Evolutionary conservation across 2,888 invertebrate species (phyloP), one percentile per base, ranked within the genome.

Genomic region (Clistopyga incitator): DNA sequence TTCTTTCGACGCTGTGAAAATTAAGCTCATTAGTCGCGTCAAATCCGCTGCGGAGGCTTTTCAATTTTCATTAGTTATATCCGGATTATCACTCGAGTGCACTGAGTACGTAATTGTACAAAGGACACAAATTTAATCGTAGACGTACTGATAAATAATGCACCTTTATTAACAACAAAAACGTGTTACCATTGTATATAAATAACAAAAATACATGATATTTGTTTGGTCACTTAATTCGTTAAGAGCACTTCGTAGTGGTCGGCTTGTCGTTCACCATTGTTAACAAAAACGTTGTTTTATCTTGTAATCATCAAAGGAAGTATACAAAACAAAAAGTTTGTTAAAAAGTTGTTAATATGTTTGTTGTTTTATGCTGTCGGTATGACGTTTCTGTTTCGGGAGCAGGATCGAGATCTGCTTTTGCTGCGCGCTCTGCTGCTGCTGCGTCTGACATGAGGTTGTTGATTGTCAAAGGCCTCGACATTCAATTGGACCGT

Each of bases 361-460:
- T 38, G 10, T 38, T 38, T 50, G 8, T 78, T 50, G 34, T 29
- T 80, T 77, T 34, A 83, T 18, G 77, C 61, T 15, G 77, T 80
- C 34, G 67, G 38, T 1, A 74, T 29, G 68, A 67, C 25, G 47
- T 68, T 81, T 34, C 80, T 72, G 64, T 74, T 81, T 29, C 81
- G 61, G 6, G 84, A 81, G 50, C 72, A 74, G 2, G 84, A 84
- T 1, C 81, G 77, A 6, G 84, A 81, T 81, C 75, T 54, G 42
- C 77, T 81, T 18, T 75, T 59, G 10, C 25, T 71, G 10, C 78
- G 64, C 11, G 78, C 50, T 56, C 77, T 29, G 56, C 18, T 1
- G 47, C n/a, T 47, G 20, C 18, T 18, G 6, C 50, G 45, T 34
- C 71, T 11, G 4, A 59, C 56, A 1, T 38, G 29, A 42, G 76